Conservation (phyloP, 2,888 invertebrate species). For the Drosophila gaucha region DNA sequence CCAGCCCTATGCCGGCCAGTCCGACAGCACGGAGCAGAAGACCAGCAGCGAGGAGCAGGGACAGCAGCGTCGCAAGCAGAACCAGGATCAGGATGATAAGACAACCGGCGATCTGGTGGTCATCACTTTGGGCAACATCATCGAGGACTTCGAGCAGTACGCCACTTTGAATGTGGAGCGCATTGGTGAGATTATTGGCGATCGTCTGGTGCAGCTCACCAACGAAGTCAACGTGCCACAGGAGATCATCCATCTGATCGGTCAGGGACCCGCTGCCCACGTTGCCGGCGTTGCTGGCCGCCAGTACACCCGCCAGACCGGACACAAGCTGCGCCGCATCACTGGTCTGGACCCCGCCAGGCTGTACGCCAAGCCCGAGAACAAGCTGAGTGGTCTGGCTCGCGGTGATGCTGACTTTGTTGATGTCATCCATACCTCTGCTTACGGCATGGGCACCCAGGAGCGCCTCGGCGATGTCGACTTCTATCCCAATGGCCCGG, state of each 20-base stretch:
- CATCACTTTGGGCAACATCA: slow-evolving; percentile 74
- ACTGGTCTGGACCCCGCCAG: slow-evolving; percentile 83
- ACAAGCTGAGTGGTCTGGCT: slow-evolving; percentile 71
- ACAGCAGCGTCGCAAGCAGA: slow-evolving; percentile 44
- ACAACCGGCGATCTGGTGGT: slow-evolving; percentile 74
- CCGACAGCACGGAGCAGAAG: slow-evolving; percentile 44
- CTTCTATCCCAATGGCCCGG: slow-evolving; percentile 83
- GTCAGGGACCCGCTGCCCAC: slow-evolving; percentile 81
- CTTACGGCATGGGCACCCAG: slow-evolving; percentile 76
- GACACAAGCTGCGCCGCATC: slow-evolving; percentile 81
- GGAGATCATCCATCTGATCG: slow-evolving; percentile 81
- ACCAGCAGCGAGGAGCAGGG: slow-evolving; percentile 67
- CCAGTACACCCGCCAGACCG: slow-evolving; percentile 76
- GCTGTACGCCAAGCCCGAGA: slow-evolving; percentile 64
- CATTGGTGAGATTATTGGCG: slow-evolving; percentile 74
- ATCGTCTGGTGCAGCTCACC: slow-evolving; percentile 71
- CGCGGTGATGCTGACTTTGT: slow-evolving; percentile 84
- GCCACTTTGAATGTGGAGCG: slow-evolving; percentile 67
- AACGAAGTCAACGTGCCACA: slow-evolving; percentile 68
- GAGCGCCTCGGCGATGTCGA: slow-evolving; percentile 80
- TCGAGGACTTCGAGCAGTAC: slow-evolving; percentile 69
- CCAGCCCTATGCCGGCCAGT: slow-evolving; percentile 45
- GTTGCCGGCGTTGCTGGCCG: slow-evolving; percentile 82
- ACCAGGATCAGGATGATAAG: slow-evolving; percentile 42
- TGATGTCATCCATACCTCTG: slow-evolving; percentile 83